phyloP scores from a whole-genome alignment of 2,888 invertebrate species.

The Andricus curvator region DNA sequence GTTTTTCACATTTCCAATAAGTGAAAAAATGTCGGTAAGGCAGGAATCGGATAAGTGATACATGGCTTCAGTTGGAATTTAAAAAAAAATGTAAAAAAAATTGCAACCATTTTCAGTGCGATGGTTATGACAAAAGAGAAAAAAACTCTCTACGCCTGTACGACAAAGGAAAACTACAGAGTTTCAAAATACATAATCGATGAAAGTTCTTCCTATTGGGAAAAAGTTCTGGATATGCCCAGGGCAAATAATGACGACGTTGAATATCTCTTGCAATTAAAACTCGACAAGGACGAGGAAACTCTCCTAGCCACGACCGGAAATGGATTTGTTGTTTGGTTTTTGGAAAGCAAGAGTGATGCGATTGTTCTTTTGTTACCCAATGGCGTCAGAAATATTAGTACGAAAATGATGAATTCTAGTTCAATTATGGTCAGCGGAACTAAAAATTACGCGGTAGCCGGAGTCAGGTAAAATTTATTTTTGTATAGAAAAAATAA shows the following conservation, averaged over 20 bases:
- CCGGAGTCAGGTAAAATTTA: conserved; percentile 88
- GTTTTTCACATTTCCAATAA: too few species aligned
- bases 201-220: conserved; percentile 82
- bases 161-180: conserved; percentile 82
- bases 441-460: conserved; percentile 94
- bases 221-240: conserved; percentile 82
- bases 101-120: conserved; percentile 78
- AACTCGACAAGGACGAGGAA: conserved; percentile 89
- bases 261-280: conserved; percentile 89
- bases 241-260: conserved; percentile 86
- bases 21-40: too few species aligned
- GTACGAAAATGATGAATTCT: conserved; percentile 92
- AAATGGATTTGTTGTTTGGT: conserved; percentile 92
- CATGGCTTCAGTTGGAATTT: conserved; percentile 16
- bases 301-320: conserved; percentile 91
- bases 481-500: neutral
- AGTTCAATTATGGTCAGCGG: conserved; percentile 96
- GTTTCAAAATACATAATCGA: conserved; percentile 79
- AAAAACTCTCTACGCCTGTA: conserved; percentile 85
- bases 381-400: conserved; percentile 95
- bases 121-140: conserved; percentile 85
- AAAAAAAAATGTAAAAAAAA: neutral
- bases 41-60: too few species aligned
- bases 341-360: conserved; percentile 81
- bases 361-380: conserved; percentile 87